Percentiles rank a stretch among this genome's conserved stretches.
phyloP scores from a whole-genome alignment of 2,113 vertebrate genomes.

The Podarcis muralis region DNA sequence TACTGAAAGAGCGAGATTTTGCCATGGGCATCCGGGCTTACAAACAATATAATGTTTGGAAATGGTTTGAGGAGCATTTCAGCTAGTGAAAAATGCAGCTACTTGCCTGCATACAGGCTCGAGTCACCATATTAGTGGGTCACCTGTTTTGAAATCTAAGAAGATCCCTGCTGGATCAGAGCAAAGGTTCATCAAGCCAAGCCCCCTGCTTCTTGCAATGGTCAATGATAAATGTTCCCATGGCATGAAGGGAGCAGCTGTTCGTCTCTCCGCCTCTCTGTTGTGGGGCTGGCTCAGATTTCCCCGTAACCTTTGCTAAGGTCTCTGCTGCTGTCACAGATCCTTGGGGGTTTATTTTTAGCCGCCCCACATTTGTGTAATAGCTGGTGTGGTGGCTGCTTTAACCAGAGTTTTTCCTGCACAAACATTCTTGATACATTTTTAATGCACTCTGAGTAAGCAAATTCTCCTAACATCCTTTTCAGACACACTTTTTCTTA shows the following conservation, averaged over 20 bases:
- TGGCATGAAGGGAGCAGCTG: slow-evolving; percentile 16
- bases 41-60: no score
- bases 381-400: background rate
- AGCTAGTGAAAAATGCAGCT: background rate
- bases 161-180: background rate
- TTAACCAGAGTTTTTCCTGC: background rate
- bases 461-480: no score
- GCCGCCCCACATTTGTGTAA: background rate
- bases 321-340: background rate
- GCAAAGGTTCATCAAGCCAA: background rate
- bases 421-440: no score
- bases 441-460: no score
- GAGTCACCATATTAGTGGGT: background rate
- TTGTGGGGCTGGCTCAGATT: slow-evolving; percentile 56
- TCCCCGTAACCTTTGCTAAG: slow-evolving; percentile 70
- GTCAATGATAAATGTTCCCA: background rate
- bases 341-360: slow-evolving; percentile 37
- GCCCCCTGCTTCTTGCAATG: background rate
- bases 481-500: no score
- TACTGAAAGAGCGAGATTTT: background rate
- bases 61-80: background rate
- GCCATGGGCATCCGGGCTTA: no score
- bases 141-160: background rate
- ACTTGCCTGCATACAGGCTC: background rate
- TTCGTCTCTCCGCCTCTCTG: background rate